These are phyloP conservation scores for Amazona guildingii DNA, from an alignment of 2,113 vertebrate species.

Conservation along the genomic window DNA sequence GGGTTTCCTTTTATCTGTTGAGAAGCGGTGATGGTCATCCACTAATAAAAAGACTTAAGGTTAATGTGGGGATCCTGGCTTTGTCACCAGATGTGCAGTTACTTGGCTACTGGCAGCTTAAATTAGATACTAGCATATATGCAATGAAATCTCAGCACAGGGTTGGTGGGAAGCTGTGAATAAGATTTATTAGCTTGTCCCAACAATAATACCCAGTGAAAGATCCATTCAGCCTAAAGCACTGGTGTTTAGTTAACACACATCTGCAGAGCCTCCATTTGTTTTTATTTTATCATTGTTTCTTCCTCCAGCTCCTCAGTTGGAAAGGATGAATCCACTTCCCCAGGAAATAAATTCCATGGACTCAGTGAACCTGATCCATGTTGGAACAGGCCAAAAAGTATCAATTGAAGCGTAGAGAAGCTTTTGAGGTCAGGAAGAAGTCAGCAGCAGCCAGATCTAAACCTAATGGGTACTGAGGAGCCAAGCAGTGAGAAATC, in stretches of 20 bases:
- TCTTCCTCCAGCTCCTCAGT: neutral
- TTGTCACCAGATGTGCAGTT: neutral
- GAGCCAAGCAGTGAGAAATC: neutral
- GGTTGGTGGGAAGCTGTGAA: neutral
- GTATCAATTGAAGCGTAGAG: neutral
- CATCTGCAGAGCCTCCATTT: neutral
- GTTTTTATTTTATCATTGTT: neutral
- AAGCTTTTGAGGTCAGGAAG: neutral
- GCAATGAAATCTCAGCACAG: neutral
- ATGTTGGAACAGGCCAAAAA: neutral
- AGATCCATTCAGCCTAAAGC: neutral
- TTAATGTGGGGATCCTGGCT: neutral
- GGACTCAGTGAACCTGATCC: neutral
- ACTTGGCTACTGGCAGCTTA: neutral
- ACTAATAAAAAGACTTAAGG: neutral
- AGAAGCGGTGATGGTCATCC: neutral
- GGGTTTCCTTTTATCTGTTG: neutral
- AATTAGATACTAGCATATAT: neutral
- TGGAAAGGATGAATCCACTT: neutral
- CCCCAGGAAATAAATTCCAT: neutral
- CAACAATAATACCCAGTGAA: neutral
- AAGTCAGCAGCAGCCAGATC: neutral
- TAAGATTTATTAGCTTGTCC: neutral
- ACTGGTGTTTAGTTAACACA: neutral
- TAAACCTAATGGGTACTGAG: fast-evolving